These are phyloP conservation scores for Cercopithecus neglectus DNA, from an alignment of 2,797 vertebrate genomes.

Conservation along the genomic window DNA sequence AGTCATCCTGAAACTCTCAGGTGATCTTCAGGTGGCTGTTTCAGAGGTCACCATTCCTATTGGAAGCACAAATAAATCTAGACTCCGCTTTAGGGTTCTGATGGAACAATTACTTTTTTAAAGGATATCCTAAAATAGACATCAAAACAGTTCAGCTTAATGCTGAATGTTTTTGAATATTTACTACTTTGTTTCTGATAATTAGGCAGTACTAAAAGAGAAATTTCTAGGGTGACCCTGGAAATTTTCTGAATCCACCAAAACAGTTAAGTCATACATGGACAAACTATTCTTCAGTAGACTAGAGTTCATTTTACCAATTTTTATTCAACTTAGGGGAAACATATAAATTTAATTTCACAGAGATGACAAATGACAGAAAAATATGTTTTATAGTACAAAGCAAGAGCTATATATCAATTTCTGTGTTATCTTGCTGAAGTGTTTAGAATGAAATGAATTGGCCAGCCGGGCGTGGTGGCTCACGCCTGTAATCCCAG, in stretches of 20 bases:
- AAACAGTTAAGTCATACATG: neutral
- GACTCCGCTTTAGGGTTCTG: neutral
- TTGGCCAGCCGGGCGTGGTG: neutral
- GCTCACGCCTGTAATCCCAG: neutral
- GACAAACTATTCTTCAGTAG: neutral
- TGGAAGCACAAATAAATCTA: neutral
- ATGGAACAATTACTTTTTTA: neutral
- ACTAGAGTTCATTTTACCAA: neutral
- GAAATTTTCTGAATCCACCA: neutral
- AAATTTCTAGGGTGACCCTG: neutral
- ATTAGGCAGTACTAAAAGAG: neutral
- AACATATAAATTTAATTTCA: constrained; percentile 3
- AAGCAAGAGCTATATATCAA: neutral
- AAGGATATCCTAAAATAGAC: neutral
- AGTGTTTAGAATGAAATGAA: constrained; percentile 43
- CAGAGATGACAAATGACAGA: neutral
- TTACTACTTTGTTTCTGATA: neutral
- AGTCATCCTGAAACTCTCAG: neutral
- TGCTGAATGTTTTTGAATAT: neutral
- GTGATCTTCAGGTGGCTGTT: neutral
- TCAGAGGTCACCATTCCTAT: neutral
- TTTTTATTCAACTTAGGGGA: neutral
- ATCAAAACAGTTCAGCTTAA: neutral
- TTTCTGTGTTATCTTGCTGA: neutral
- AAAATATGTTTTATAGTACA: constrained; percentile 9